phyloP scores from a whole-genome alignment of 2,797 vertebrate genomes.

The Columba guinea region DNA sequence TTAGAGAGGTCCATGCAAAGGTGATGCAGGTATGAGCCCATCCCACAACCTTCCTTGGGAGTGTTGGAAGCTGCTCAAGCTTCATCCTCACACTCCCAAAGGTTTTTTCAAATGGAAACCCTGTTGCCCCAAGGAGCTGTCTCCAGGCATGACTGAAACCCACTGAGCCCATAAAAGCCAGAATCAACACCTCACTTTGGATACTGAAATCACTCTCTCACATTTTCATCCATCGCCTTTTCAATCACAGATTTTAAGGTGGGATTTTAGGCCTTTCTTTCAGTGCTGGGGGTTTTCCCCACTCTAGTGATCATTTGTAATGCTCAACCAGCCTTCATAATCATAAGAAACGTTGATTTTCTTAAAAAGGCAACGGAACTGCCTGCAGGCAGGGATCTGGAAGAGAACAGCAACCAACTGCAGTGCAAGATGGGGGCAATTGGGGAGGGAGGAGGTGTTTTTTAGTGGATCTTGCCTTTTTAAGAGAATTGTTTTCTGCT shows the following conservation, averaged over 20 bases:
- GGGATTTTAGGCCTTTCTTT: neutral
- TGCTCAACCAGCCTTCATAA: neutral
- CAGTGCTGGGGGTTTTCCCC: neutral
- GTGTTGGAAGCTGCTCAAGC: neutral
- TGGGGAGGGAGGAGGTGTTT: neutral
- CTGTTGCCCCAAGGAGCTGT: neutral
- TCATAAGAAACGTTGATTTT: neutral
- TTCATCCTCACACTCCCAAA: neutral
- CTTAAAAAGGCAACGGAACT: constrained; percentile 27
- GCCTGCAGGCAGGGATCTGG: neutral
- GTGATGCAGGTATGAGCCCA: neutral
- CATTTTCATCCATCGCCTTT: neutral
- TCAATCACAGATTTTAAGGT: neutral
- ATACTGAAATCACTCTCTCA: neutral
- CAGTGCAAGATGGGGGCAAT: neutral
- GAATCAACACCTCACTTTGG: neutral
- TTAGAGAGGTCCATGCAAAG: neutral
- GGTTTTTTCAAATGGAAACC: neutral
- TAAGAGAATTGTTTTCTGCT: constrained; percentile 60
- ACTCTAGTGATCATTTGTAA: neutral
- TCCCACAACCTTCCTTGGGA: neutral
- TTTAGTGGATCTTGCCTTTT: constrained; percentile 30
- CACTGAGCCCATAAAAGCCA: neutral
- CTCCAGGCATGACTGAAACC: neutral
- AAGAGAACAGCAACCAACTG: neutral